These are phyloP conservation scores for Irena cyanogastra DNA, from an alignment of 2,113 vertebrate species.

Conservation along the genomic window DNA sequence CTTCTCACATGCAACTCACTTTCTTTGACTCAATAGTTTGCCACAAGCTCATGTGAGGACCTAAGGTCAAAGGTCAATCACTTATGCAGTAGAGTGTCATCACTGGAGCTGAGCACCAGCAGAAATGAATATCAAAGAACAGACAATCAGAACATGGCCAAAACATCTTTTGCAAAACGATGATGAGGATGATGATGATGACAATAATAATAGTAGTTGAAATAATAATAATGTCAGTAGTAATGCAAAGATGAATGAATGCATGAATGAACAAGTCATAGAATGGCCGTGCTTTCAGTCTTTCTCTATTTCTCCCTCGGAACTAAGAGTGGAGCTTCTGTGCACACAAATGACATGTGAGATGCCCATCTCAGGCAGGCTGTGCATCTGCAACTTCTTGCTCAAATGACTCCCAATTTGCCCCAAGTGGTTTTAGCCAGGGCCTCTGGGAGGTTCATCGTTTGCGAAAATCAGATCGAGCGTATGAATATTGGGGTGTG, in stretches of 20 bases:
- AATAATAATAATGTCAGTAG: not conserved
- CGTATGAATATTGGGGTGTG: not conserved
- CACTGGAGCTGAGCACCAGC: not conserved
- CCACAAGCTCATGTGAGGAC: not conserved
- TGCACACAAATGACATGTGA: not conserved
- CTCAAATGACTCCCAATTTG: not conserved
- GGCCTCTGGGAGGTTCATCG: not conserved
- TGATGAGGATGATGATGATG: not conserved
- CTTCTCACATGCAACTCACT: not conserved
- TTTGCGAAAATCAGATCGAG: not conserved
- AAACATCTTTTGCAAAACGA: not conserved
- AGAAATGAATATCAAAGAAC: not conserved
- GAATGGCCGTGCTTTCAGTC: not conserved
- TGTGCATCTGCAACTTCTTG: not conserved
- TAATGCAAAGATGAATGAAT: not conserved
- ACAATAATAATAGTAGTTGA: not conserved
- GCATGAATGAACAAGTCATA: not conserved
- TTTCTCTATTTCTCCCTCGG: not conserved
- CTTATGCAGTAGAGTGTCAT: not conserved
- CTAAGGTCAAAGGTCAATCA: not conserved
- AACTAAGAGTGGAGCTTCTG: not conserved
- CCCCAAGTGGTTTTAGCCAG: not conserved
- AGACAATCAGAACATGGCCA: not conserved
- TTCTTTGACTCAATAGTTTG: fast-evolving
- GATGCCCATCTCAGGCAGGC: not conserved